A percentile compares a stretch with the other conserved stretches of the same genome.
These are phyloP conservation scores for Talpa occidentalis DNA, from an alignment of 2,113 vertebrate species.

Conservation along the genomic window DNA sequence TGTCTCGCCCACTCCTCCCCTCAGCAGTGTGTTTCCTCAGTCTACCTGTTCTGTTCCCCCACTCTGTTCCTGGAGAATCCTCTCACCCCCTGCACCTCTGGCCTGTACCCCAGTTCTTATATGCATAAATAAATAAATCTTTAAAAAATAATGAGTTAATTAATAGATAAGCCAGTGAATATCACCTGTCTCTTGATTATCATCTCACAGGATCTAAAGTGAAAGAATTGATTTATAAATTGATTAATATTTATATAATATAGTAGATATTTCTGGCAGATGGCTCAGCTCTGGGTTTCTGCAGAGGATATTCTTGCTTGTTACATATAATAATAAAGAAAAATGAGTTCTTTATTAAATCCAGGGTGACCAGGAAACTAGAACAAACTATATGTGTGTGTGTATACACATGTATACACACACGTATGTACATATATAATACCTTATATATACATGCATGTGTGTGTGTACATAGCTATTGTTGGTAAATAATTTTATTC, in stretches of 20 bases:
- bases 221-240: neutral
- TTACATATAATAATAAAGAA: neutral
- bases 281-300: neutral
- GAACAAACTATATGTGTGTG: neutral
- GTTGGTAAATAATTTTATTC: neutral
- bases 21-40: no score
- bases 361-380: neutral
- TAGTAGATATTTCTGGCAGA: neutral
- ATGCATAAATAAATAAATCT: no score
- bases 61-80: no score
- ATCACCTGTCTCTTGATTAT: neutral
- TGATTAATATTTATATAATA: neutral
- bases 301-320: neutral
- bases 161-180: neutral
- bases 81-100: no score
- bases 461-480: neutral
- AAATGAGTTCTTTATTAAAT: neutral
- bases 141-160: neutral
- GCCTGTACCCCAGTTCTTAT: no score
- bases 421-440: no score
- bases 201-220: neutral
- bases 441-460: no score
- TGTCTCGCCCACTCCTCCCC: no score
- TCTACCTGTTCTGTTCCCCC: no score
- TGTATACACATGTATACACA: no score